A percentile compares a stretch with the other conserved stretches of the same genome.
Evolutionary conservation across 2,113 vertebrate genomes (phyloP).

Genomic region (Grallaria varia): DNA sequence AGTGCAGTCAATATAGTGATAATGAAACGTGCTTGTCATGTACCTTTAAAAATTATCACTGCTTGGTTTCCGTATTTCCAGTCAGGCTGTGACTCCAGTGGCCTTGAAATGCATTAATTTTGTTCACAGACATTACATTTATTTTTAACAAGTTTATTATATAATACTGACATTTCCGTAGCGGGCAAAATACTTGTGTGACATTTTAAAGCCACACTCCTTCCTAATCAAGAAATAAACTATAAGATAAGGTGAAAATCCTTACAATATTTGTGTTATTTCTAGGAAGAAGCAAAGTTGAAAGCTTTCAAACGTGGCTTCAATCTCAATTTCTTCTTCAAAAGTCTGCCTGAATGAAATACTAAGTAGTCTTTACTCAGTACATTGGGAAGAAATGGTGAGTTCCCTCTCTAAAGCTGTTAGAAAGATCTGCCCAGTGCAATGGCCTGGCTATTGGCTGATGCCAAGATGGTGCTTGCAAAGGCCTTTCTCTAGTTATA

Average conservation of each 20-base stretch:
- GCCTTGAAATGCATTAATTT: not conserved
- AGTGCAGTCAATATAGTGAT: not conserved
- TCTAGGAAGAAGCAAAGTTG: not conserved
- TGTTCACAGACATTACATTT: not conserved
- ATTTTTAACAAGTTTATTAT: not conserved
- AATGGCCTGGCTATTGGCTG: not conserved
- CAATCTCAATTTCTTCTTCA: not conserved
- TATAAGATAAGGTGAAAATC: not conserved
- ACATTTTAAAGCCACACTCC: not conserved
- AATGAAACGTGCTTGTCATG: not conserved
- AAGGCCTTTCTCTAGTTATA: not conserved
- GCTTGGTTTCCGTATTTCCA: not conserved
- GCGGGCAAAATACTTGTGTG: not conserved
- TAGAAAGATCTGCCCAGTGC: not conserved
- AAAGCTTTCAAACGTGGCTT: not conserved
- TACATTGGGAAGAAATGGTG: not conserved
- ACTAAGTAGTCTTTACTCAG: not conserved
- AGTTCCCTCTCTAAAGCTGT: not conserved
- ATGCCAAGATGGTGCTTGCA: not conserved
- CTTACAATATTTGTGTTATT: not conserved
- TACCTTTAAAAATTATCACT: not conserved
- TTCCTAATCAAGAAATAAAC: not conserved
- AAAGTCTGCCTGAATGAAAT: not conserved
- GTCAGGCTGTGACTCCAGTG: not conserved
- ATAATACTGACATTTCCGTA: not conserved